Conservation (phyloP, 2,888 invertebrate species). For the Orthosia gracilis region DNA sequence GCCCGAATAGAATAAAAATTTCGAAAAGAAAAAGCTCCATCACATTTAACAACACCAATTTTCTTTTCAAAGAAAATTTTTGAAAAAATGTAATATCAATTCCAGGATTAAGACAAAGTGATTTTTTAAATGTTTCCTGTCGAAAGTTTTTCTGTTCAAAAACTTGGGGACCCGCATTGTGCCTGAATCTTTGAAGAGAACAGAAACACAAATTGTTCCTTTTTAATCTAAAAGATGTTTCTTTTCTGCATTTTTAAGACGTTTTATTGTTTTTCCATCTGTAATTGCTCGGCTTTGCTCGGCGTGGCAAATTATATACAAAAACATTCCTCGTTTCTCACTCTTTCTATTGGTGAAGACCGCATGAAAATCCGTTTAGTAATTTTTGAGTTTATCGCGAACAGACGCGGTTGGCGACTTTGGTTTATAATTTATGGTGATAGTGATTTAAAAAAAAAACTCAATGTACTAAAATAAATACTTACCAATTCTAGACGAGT, state of each 20-base stretch:
- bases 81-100: not conserved
- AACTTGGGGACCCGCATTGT: constrained; percentile 6
- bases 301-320: too few relatives aligned
- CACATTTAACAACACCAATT: not conserved
- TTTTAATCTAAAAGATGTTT: not conserved
- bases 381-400: too few relatives aligned
- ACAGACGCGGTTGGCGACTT: too few relatives aligned
- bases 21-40: not conserved
- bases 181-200: constrained; percentile 15
- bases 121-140: constrained; percentile 16
- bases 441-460: not conserved
- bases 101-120: constrained; percentile 25
- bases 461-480: constrained; percentile 3
- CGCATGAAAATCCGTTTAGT: too few relatives aligned
- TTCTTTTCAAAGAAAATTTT: constrained; percentile 9
- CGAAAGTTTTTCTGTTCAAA: constrained; percentile 13
- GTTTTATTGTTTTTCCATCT: not conserved
- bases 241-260: not conserved
- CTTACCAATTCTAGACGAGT: constrained; percentile 10
- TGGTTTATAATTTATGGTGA: too few relatives aligned
- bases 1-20: not conserved
- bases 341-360: too few relatives aligned
- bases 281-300: too few relatives aligned
- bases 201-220: not conserved
- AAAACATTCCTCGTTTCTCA: too few relatives aligned